A percentile compares a stretch with the other conserved stretches of the same genome.
These are phyloP conservation scores for Horisme vitalbata DNA, from an alignment of 2,888 invertebrate species.

Conservation along the genomic window DNA sequence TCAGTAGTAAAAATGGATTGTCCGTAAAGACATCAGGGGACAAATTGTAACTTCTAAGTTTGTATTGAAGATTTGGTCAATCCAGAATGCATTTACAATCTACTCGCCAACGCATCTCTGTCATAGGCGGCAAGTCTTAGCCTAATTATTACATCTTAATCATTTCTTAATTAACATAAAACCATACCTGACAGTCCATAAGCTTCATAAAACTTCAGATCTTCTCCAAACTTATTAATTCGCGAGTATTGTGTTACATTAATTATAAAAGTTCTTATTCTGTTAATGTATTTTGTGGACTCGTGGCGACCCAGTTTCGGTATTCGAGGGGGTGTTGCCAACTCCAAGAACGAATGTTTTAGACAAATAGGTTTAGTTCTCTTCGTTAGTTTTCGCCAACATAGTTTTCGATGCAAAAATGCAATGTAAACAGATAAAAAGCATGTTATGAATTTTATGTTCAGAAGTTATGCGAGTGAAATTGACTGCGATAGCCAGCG, in stretches of 20 bases:
- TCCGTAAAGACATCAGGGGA: too few species aligned
- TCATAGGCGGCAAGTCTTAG: too few species aligned
- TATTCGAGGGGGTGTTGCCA: conserved; percentile 48
- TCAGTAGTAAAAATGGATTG: too few species aligned
- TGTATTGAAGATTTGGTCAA: too few species aligned
- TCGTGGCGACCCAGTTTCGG: conserved; percentile 51
- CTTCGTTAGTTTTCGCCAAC: conserved; percentile 6
- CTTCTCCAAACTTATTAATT: conserved; percentile 39
- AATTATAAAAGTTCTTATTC: conserved; percentile 63
- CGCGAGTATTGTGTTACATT: conserved; percentile 52
- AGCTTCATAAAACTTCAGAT: conserved; percentile 12
- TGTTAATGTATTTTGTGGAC: conserved; percentile 57
- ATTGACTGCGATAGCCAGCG: too few species aligned
- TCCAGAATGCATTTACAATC: too few species aligned
- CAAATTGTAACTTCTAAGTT: too few species aligned
- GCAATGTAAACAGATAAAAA: too few species aligned
- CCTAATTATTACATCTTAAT: too few species aligned
- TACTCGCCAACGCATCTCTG: neutral
- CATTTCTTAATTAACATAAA: too few species aligned
- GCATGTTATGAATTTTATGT: too few species aligned
- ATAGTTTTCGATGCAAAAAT: neutral
- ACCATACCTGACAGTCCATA: neutral
- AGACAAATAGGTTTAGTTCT: conserved; percentile 24
- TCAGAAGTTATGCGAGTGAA: too few species aligned
- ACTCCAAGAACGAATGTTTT: conserved; percentile 30